These are phyloP conservation scores for Premnoplex brunnescens DNA, from an alignment of 2,797 vertebrate genomes.

Conservation along the genomic window DNA sequence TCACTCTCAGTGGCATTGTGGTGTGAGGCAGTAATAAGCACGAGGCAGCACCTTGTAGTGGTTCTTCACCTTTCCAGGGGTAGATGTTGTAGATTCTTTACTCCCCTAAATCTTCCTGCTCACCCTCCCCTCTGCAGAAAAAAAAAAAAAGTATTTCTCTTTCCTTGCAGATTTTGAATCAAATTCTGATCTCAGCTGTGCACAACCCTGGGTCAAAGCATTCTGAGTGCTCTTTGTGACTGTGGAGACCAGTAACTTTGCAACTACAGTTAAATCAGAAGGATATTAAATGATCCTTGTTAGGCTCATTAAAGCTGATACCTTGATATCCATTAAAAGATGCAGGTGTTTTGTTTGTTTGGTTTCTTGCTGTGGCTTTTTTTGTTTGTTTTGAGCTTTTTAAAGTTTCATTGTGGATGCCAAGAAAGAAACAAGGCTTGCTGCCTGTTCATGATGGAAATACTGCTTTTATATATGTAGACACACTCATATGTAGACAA, in stretches of 20 bases:
- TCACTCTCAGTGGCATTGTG: neutral
- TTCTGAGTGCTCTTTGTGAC: neutral
- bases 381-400: neutral
- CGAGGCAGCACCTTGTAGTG: neutral
- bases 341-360: neutral
- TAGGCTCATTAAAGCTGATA: neutral
- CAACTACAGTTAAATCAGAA: neutral
- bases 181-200: neutral
- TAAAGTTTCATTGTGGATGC: neutral
- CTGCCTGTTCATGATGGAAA: neutral
- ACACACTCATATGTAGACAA: neutral
- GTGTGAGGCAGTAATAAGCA: neutral
- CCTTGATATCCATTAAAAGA: neutral
- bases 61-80: neutral
- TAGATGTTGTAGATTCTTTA: neutral
- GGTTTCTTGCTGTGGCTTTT: accelerated
- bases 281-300: neutral
- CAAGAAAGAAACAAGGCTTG: neutral
- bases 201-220: neutral
- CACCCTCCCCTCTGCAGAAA: neutral
- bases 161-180: neutral
- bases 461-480: neutral
- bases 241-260: neutral
- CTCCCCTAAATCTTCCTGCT: neutral
- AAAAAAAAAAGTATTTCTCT: neutral